These are phyloP conservation scores for Apomyelois bistriatella DNA, from an alignment of 2,888 invertebrate species.

Conservation along the genomic window DNA sequence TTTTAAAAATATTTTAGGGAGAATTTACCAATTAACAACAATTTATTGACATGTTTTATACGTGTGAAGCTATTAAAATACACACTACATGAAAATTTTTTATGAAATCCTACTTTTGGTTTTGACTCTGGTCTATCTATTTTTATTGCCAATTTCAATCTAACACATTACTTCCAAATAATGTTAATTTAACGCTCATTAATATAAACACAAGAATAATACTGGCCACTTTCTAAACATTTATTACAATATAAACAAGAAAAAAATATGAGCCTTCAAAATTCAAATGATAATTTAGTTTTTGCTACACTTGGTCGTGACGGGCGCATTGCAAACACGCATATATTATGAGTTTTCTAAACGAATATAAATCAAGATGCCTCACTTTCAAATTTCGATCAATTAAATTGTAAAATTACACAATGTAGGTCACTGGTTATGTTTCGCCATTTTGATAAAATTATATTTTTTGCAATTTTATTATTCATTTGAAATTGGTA, in stretches of 20 bases:
- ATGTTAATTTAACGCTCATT: too few relatives aligned
- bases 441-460: constrained; percentile 9
- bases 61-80: too few relatives aligned
- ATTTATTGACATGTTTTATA: too few relatives aligned
- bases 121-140: too few relatives aligned
- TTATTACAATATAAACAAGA: constrained; percentile 20
- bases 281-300: not conserved
- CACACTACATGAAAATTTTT: too few relatives aligned
- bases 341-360: constrained; percentile 14
- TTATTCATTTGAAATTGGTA: not conserved
- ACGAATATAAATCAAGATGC: constrained; percentile 23
- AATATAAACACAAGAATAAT: not conserved
- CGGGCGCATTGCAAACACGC: not conserved
- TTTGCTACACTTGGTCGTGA: not conserved
- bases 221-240: not conserved
- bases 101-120: too few relatives aligned
- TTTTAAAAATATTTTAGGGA: too few relatives aligned
- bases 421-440: constrained; percentile 7
- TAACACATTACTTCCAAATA: too few relatives aligned
- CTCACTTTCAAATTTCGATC: constrained; percentile 24
- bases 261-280: not conserved
- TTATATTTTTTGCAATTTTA: not conserved
- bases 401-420: constrained; percentile 21
- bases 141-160: too few relatives aligned
- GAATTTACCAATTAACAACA: too few relatives aligned